Percentiles rank a stretch among this genome's conserved stretches.
Evolutionary conservation across 2,797 vertebrate species (phyloP).

Genomic region (Arnoldichthys spilopterus): DNA sequence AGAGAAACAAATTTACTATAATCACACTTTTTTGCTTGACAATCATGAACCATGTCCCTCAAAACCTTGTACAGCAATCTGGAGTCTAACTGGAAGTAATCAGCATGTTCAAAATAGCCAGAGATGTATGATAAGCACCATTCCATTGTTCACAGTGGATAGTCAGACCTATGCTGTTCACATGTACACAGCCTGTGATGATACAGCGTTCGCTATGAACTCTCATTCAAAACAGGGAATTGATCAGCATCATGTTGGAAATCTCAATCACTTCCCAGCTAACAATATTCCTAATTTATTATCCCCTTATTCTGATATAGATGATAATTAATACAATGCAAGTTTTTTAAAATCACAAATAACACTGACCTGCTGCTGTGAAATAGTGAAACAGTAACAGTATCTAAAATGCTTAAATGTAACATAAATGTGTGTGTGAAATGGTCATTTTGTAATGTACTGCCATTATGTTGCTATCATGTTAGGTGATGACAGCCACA

Average conservation of each 20-base stretch:
- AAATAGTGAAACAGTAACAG: background rate
- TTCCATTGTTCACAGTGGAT: constrained; percentile 56
- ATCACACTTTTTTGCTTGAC: background rate
- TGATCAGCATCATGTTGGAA: background rate
- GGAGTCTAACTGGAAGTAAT: background rate
- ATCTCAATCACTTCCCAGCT: background rate
- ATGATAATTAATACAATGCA: too few species aligned
- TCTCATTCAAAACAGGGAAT: background rate
- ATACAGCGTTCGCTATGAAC: background rate
- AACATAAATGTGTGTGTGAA: too few species aligned
- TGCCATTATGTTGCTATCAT: background rate
- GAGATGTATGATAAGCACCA: constrained; percentile 31
- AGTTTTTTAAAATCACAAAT: background rate
- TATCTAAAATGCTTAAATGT: background rate
- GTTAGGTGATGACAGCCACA: background rate
- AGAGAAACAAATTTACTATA: constrained; percentile 4
- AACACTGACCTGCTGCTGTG: background rate
- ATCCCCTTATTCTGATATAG: background rate
- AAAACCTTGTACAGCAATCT: background rate
- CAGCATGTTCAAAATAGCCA: background rate
- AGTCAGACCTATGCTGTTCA: constrained; percentile 54
- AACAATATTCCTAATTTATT: background rate
- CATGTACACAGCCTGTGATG: constrained; percentile 38
- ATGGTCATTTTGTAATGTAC: background rate
- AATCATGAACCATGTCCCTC: background rate